These are phyloP conservation scores for Agapornis roseicollis DNA, from an alignment of 2,113 vertebrate genomes.

Conservation along the genomic window DNA sequence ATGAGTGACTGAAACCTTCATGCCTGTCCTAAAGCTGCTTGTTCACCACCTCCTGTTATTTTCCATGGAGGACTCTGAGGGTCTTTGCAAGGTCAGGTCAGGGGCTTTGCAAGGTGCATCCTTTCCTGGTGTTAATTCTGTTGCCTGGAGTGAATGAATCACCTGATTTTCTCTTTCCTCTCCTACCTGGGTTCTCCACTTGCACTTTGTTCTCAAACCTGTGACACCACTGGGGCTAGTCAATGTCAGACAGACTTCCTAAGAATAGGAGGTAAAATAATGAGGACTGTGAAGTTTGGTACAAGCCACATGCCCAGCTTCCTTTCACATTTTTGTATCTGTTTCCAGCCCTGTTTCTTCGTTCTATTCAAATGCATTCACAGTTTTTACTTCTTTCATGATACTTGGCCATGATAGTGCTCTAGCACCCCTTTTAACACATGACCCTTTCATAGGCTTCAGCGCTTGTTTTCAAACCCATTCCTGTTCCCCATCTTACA, in stretches of 20 bases:
- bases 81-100: not conserved
- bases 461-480: conserved; percentile 32
- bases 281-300: not conserved
- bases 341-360: not conserved
- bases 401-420: not conserved
- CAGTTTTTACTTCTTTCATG: not conserved
- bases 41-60: not conserved
- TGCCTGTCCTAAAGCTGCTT: not conserved
- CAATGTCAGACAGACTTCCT: not conserved
- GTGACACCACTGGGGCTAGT: not conserved
- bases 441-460: conserved; percentile 20
- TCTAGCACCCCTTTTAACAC: not conserved
- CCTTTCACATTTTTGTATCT: not conserved
- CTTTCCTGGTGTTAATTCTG: not conserved
- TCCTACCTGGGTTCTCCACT: not conserved
- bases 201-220: not conserved
- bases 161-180: not conserved
- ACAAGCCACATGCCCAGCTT: not conserved
- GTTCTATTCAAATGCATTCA: not conserved
- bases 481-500: not conserved
- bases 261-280: not conserved
- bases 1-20: not conserved
- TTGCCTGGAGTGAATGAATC: not conserved
- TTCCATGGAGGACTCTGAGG: not conserved
- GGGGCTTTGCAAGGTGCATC: not conserved